phyloP scores from a whole-genome alignment of 2,113 vertebrate species.

The Herpetotheres cachinnans region DNA sequence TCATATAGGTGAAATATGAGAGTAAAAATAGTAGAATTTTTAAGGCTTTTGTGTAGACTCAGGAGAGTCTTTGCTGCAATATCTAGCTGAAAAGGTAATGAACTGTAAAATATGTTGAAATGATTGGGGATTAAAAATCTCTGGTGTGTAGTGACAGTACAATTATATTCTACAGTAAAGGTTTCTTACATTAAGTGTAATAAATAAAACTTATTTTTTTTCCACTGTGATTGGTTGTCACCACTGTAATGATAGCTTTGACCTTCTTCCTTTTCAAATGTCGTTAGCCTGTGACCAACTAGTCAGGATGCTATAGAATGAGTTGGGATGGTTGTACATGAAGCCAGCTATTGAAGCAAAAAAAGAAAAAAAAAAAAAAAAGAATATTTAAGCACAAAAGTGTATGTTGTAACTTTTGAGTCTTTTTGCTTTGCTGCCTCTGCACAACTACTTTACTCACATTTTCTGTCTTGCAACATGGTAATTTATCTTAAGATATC shows the following conservation, averaged over 20 bases:
- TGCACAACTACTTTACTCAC: neutral
- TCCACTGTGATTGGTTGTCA: constrained; percentile 76
- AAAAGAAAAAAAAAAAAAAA: neutral
- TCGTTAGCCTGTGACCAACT: constrained; percentile 69
- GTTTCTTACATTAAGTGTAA: constrained; percentile 80
- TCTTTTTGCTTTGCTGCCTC: neutral
- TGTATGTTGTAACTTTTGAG: neutral
- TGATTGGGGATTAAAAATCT: constrained; percentile 86
- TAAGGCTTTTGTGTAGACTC: constrained; percentile 75
- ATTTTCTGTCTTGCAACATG: neutral
- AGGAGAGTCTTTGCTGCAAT: constrained; percentile 75
- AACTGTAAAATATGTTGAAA: constrained; percentile 85
- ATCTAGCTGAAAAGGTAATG: constrained; percentile 83
- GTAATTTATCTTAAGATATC: neutral
- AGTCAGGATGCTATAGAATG: constrained; percentile 46
- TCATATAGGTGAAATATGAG: constrained; percentile 55
- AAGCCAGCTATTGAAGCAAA: neutral
- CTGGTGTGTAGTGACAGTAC: constrained; percentile 83
- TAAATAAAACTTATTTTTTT: constrained; percentile 82
- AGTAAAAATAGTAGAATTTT: constrained; percentile 72
- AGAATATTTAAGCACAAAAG: neutral
- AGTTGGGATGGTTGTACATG: constrained; percentile 14
- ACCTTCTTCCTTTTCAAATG: constrained; percentile 78
- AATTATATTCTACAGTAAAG: constrained; percentile 81
- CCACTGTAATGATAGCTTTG: constrained; percentile 75